Evolutionary conservation across 2,888 invertebrate species (phyloP), one percentile per base, ranked within the genome.

Genomic region (Molorchus minor): DNA sequence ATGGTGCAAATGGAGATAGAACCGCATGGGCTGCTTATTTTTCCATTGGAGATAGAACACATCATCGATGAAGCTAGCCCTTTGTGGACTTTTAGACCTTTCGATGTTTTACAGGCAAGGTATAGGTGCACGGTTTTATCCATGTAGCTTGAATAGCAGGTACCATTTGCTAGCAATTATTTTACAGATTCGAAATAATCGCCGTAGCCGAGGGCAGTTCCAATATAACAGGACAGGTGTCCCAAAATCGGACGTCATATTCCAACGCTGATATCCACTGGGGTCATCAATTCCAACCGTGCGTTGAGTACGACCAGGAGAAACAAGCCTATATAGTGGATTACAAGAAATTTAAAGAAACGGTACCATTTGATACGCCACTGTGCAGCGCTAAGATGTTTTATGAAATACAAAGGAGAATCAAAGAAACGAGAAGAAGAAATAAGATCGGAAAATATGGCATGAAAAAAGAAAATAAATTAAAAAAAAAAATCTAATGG

Each of bases 31-130:
- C 87, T 90, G 17, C 77, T 85, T 15, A 85, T 93, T 35, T 96
- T 94, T 93, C 96, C 96, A 0, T 87, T 92, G 72, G 91, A 92
- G 0, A 87, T 95, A 10, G 89, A 91, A 12, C 96, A 96, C 77
- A 84, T 87, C 44, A 95, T 96, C 61, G 89, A 93, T 73, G 84
- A 83, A 12, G 77, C 80, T 25, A 93, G 93, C 71, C 96, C 96
- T 0, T 85, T 96, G 35, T 91, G 86, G 78, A 87, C 88, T 64
- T 86, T 93, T 74, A 86, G 88, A 0, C 89, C 90, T 0, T 87
- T 89, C 63, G 91, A 93, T 69, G 62, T 71, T 19, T 54, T 72
- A 43, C 65, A 72, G 33, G 49, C 64, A 13, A 68, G 68, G 70
- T 71, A 63, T 46, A 38, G 25, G 4, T 13, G 3, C 13, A n/a